Conservation (phyloP, 2,888 invertebrate genomes). For the Acleris sparsana region DNA sequence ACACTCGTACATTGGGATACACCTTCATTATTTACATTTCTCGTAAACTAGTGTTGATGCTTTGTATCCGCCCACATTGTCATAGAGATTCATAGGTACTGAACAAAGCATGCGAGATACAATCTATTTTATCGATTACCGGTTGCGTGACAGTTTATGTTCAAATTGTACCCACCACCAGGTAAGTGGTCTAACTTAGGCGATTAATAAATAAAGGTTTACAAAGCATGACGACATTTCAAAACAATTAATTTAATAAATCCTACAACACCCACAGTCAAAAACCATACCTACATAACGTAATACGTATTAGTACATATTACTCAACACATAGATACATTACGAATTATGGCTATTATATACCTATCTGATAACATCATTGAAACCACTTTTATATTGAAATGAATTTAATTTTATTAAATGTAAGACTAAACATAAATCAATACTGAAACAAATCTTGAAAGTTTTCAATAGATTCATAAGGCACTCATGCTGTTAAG, state of each 20-base stretch:
- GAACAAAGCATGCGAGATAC: constrained; percentile 60
- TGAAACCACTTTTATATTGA: background rate
- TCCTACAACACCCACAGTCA: no score
- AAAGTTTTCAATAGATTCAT: constrained; percentile 38
- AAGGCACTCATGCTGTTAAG: constrained; percentile 58
- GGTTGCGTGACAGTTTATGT: constrained; percentile 51
- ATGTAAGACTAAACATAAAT: constrained; percentile 2
- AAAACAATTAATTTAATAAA: constrained; percentile 1
- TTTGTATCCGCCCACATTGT: constrained; percentile 15
- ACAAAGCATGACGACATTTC: constrained; percentile 12
- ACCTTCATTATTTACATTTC: constrained; percentile 62
- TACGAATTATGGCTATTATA: no score
- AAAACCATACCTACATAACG: no score
- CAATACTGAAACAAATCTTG: background rate
- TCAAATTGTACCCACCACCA: background rate
- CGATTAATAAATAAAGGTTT: constrained; percentile 29
- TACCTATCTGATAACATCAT: no score
- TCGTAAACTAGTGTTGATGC: constrained; percentile 36
- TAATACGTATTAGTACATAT: no score
- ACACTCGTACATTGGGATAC: constrained; percentile 53
- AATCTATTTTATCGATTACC: constrained; percentile 63
- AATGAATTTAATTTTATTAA: constrained; percentile 34
- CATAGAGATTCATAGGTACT: constrained; percentile 20
- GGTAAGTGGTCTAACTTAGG: constrained; percentile 10
- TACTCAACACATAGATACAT: no score